Conservation (phyloP, 2,797 vertebrate genomes). For the Gallirallus australis region DNA sequence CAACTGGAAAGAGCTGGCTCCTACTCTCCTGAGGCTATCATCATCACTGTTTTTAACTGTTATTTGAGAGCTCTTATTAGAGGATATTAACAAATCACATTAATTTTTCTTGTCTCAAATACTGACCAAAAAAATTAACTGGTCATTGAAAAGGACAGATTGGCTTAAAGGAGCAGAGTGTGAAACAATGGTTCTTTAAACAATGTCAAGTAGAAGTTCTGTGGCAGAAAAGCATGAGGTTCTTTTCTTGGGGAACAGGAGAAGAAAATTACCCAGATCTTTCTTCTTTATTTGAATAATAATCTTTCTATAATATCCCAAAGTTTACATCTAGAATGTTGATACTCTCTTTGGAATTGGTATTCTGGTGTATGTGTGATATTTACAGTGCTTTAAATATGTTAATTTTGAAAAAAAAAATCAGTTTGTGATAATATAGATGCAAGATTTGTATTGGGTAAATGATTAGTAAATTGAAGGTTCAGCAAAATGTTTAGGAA, state of each 20-base stretch:
- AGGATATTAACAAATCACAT: background rate
- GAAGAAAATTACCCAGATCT: background rate
- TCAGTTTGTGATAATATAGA: background rate
- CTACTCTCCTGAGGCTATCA: background rate
- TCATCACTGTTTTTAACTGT: background rate
- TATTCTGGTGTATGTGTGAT: background rate
- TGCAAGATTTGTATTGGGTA: background rate
- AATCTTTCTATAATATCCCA: background rate
- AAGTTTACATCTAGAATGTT: background rate
- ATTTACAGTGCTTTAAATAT: background rate
- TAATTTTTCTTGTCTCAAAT: background rate
- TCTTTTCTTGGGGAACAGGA: background rate
- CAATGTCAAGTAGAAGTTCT: background rate
- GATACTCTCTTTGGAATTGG: background rate
- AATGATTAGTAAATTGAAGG: background rate
- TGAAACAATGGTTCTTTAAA: background rate
- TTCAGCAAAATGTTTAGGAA: background rate
- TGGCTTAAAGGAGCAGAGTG: background rate
- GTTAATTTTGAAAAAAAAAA: background rate
- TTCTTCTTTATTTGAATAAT: background rate
- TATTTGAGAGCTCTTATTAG: background rate
- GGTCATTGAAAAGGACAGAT: background rate
- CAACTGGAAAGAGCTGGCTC: rapidly evolving
- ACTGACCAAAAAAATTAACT: background rate
- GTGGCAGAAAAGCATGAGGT: background rate